Evolutionary conservation across 2,797 vertebrate genomes (phyloP), one percentile per base, ranked within the genome.

Genomic region (Falco columbarius): DNA sequence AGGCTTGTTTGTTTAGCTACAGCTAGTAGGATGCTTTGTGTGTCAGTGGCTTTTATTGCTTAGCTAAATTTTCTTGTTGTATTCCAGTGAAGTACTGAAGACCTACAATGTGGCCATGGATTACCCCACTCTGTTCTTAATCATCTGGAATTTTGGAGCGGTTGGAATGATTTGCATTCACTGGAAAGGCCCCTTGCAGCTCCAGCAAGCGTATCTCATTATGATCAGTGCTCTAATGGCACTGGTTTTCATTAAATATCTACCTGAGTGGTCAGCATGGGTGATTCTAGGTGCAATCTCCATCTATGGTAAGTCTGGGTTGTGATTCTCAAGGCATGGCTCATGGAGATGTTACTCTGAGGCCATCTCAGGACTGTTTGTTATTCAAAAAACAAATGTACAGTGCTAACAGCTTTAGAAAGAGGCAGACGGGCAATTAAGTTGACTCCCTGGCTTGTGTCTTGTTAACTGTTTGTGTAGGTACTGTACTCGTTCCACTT

Each of bases 161-260:
- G 99, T 99, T 89, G 99, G 99, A 76, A 99, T 99, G 99, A 98
- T 99, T 90, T 99, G 99, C 84, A 99, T 99, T 96, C 99, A 99
- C 95, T 99, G 99, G 99, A 99, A 99, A 95, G 99, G 99, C 1
- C 99, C 99, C 3, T 97, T 99, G 44, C 98, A 98, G 93, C 98
- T 99, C 83, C 99, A 99, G 97, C 99, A 99, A 98, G 99, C 99
- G 9, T 99, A 99, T 97, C 99, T 99, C 70, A 99, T 99, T 96
- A 98, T 99, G 98, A 99, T 99, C 98, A 99, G 99, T 14, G 99
- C 99, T 17, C 99, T 99, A 91, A 99, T 99, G 99, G 99, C 99
- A 66, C 97, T 99, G 44, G 98, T 99, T 94, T 99, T 99, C 98
- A 99, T 99, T 98, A 99, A 99, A 81, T 99, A 99, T 97, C 98